Conservation (phyloP, 1,140 invertebrate species). For the Drosophila chauvacae region DNA sequence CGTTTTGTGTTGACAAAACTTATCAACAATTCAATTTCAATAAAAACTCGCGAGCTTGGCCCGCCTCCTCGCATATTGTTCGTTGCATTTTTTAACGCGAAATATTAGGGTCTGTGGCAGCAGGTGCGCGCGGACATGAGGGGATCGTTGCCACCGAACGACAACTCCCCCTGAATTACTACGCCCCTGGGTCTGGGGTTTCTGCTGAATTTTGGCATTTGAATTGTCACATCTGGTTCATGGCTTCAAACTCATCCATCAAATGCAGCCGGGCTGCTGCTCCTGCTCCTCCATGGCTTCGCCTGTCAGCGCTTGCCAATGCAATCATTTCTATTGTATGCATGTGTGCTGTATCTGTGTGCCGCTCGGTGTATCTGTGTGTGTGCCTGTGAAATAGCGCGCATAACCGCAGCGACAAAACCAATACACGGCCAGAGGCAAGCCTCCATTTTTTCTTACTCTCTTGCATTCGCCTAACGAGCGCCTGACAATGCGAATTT, state of each 20-base stretch:
- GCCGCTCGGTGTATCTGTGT: constrained; percentile 10
- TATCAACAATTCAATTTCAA: constrained; percentile 84
- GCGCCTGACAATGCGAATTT: constrained; percentile 50
- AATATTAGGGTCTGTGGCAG: constrained; percentile 41
- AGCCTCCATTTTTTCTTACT: constrained; percentile 37
- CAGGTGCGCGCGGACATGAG: constrained; percentile 17
- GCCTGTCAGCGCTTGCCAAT: constrained; percentile 71
- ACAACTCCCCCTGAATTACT: constrained; percentile 29
- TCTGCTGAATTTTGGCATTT: constrained; percentile 70
- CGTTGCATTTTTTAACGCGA: constrained; percentile 74
- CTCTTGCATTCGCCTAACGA: constrained; percentile 45
- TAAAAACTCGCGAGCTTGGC: constrained; percentile 67
- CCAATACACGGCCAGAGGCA: constrained; percentile 49
- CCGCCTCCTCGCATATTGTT: constrained; percentile 63
- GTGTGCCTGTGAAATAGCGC: constrained; percentile 60
- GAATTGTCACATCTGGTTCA: constrained; percentile 81
- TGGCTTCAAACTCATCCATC: constrained; percentile 76
- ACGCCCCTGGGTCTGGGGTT: constrained; percentile 36
- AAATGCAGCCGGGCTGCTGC: constrained; percentile 62
- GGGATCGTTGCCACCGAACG: constrained; percentile 9
- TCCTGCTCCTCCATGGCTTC: constrained; percentile 15
- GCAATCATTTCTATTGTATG: constrained; percentile 81
- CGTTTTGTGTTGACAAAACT: constrained; percentile 78
- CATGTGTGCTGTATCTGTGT: constrained; percentile 32
- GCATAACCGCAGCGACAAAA: constrained; percentile 67